Percentiles rank a stretch among this genome's conserved stretches.
Evolutionary conservation across 92 coral and sea anemone species (phyloP).

Genomic region (Parazoanthus darwini): DNA sequence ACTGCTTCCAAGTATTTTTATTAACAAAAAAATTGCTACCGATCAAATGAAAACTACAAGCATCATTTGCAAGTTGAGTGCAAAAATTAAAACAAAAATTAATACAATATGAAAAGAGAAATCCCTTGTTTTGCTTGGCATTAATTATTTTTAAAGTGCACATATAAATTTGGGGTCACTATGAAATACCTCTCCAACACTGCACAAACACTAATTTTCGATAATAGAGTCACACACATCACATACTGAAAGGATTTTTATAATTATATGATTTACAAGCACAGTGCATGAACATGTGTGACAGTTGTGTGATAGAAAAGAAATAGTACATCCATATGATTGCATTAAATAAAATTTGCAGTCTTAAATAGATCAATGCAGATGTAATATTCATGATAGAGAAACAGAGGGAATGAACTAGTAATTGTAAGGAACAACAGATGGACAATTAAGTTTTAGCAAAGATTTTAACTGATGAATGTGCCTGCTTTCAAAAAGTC

Average conservation of each 20-base stretch:
- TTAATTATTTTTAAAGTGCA: too few relatives aligned
- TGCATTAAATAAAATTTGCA: not conserved
- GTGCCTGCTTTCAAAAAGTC: not conserved
- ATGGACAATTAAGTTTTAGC: not conserved
- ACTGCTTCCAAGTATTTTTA: not conserved
- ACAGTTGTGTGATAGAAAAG: not conserved
- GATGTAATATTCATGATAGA: not conserved
- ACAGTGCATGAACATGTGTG: not conserved
- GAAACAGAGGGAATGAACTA: not conserved
- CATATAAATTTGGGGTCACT: too few relatives aligned
- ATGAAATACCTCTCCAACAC: not conserved
- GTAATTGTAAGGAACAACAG: not conserved
- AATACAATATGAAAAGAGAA: too few relatives aligned
- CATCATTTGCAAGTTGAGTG: not conserved
- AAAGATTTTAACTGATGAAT: not conserved
- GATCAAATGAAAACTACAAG: not conserved
- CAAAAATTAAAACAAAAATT: too few relatives aligned
- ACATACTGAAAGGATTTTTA: not conserved
- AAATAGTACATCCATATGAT: not conserved
- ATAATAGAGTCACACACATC: not conserved
- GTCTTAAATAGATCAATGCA: not conserved
- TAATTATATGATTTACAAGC: not conserved
- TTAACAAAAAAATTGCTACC: too few relatives aligned
- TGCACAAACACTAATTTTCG: not conserved
- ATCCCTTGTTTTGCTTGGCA: too few relatives aligned